Evolutionary conservation across 2,113 vertebrate species (phyloP).

Genomic region (Gambusia affinis): DNA sequence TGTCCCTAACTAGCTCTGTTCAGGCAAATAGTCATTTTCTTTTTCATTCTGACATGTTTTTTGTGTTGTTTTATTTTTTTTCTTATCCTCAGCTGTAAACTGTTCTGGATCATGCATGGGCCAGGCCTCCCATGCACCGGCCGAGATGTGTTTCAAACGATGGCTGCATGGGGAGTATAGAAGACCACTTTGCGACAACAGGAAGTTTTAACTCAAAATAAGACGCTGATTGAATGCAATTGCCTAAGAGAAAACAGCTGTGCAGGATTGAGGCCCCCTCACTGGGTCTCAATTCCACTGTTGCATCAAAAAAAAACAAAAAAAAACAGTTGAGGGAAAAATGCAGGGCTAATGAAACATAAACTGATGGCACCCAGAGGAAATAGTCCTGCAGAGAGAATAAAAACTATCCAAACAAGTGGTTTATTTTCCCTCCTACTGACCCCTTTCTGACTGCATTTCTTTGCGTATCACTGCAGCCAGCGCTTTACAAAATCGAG

Average conservation of each 20-base stretch:
- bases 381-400: conserved; percentile 44
- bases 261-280: conserved; percentile 26
- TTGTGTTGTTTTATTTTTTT: conserved; percentile 8
- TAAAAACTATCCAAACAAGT: conserved; percentile 31
- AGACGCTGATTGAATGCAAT: conserved; percentile 45
- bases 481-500: conserved; percentile 11
- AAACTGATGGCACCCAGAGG: conserved; percentile 48
- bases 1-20: conserved; percentile 26
- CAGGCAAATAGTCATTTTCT: conserved; percentile 30
- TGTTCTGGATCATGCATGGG: conserved; percentile 45
- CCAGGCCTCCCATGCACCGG: conserved; percentile 44
- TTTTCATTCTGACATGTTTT: conserved; percentile 31
- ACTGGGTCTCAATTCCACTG: conserved; percentile 44
- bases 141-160: conserved; percentile 25
- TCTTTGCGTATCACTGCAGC: conserved; percentile 6
- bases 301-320: conserved; percentile 31
- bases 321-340: neutral
- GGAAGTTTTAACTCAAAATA: conserved; percentile 70
- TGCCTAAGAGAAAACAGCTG: conserved; percentile 59
- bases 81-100: conserved; percentile 38
- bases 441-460: conserved; percentile 17
- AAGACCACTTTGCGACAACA: conserved; percentile 46
- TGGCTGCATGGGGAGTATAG: conserved; percentile 3
- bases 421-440: conserved; percentile 48
- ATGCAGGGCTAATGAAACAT: conserved; percentile 43